A percentile compares a stretch with the other conserved stretches of the same genome.
These are phyloP conservation scores for Pitangus sulphuratus DNA, from an alignment of 2,797 vertebrate species.

Conservation along the genomic window DNA sequence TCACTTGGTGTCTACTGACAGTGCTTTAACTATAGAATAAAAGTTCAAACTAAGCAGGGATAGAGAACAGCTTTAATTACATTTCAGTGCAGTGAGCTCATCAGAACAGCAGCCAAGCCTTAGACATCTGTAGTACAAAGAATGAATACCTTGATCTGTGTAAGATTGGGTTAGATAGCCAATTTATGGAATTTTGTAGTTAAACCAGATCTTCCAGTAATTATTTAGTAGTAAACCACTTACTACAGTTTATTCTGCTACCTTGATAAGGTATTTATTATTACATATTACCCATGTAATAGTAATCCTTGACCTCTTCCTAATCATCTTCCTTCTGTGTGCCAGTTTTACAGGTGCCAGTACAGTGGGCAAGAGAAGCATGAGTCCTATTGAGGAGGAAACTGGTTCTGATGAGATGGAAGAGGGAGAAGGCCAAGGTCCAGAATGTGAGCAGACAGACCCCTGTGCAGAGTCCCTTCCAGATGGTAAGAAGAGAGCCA, in stretches of 20 bases:
- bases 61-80: neutral
- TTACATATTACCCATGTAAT: neutral
- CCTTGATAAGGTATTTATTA: neutral
- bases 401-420: slow-evolving; percentile 66
- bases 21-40: neutral
- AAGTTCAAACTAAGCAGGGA: neutral
- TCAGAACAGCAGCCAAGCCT: neutral
- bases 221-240: neutral
- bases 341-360: slow-evolving; percentile 72
- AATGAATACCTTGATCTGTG: neutral
- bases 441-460: slow-evolving; percentile 67
- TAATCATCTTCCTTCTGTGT: neutral
- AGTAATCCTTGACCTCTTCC: neutral
- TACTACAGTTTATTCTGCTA: neutral
- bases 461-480: slow-evolving; percentile 78
- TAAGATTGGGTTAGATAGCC: neutral
- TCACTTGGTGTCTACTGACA: neutral
- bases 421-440: slow-evolving; percentile 52
- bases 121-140: neutral
- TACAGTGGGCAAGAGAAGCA: slow-evolving; percentile 82
- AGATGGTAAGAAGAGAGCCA: slow-evolving; percentile 79
- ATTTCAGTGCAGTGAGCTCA: neutral
- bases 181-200: neutral
- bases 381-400: slow-evolving; percentile 86
- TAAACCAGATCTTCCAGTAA: neutral